These are phyloP conservation scores for Albula glossodonta DNA, from an alignment of 2,113 vertebrate species.

Conservation along the genomic window DNA sequence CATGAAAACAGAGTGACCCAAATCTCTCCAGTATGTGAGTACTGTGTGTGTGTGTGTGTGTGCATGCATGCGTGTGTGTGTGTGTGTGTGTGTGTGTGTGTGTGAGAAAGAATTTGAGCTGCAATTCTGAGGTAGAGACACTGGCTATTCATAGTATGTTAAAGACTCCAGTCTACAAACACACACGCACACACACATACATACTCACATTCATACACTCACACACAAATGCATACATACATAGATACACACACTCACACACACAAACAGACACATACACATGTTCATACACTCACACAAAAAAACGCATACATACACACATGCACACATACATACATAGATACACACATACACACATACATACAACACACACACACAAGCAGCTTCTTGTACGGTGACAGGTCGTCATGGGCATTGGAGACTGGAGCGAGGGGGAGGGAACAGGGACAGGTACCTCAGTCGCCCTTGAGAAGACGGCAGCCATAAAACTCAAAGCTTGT, in stretches of 20 bases:
- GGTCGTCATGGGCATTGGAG: background rate
- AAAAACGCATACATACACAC: background rate
- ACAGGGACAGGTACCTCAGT: background rate
- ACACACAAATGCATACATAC: too few relatives aligned
- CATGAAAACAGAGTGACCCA: too few relatives aligned
- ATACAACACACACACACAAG: background rate
- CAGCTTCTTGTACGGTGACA: background rate
- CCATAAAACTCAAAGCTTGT: background rate
- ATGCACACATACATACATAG: background rate
- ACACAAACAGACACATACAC: background rate
- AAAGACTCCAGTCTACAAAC: too few relatives aligned
- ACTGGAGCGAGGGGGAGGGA: background rate
- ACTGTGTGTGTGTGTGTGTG: too few relatives aligned
- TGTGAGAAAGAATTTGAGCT: too few relatives aligned
- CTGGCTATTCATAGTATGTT: background rate
- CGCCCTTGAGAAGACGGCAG: background rate
- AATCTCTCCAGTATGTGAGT: too few relatives aligned
- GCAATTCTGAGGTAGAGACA: too few relatives aligned
- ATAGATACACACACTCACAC: background rate
- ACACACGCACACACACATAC: too few relatives aligned
- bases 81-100: too few relatives aligned
- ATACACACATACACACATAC: constrained; percentile 7
- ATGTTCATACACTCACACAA: background rate
- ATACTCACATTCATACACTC: too few relatives aligned
- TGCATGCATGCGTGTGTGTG: too few relatives aligned